Conservation (phyloP, 2,888 invertebrate genomes). For the Noctua pronuba region DNA sequence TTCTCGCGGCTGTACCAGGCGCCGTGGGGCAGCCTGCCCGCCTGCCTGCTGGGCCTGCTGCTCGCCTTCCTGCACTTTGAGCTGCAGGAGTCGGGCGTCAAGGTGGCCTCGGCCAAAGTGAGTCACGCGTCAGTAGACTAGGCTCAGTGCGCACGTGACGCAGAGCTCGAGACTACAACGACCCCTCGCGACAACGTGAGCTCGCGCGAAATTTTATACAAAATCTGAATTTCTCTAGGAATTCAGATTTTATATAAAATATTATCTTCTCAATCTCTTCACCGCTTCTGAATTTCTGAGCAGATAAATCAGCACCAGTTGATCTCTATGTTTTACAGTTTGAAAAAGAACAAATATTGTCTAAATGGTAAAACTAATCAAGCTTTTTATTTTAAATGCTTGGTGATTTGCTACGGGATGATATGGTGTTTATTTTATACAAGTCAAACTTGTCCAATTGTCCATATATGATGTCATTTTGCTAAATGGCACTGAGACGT, state of each 20-base stretch:
- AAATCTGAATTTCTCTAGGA: no score
- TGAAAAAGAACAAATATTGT: background rate
- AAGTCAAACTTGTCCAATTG: background rate
- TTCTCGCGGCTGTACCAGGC: conserved; percentile 73
- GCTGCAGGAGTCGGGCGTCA: conserved; percentile 68
- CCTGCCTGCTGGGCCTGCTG: conserved; percentile 71
- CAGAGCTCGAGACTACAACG: background rate
- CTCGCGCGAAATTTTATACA: no score
- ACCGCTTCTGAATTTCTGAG: background rate
- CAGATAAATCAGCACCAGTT: background rate
- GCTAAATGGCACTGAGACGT: background rate
- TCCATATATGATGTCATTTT: background rate
- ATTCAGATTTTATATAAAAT: background rate
- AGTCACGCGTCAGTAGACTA: conserved; percentile 10
- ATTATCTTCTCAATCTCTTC: background rate
- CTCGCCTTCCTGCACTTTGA: conserved; percentile 70
- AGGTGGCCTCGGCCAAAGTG: conserved; percentile 62
- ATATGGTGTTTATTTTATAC: background rate
- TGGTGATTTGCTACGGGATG: background rate
- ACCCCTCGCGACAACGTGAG: background rate
- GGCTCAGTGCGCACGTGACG: background rate
- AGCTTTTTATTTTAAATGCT: background rate
- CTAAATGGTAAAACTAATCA: background rate
- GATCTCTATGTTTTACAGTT: background rate
- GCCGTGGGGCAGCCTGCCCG: conserved; percentile 76